These are phyloP conservation scores for Brachypterus glaber DNA, from an alignment of 2,888 invertebrate species.

Conservation along the genomic window DNA sequence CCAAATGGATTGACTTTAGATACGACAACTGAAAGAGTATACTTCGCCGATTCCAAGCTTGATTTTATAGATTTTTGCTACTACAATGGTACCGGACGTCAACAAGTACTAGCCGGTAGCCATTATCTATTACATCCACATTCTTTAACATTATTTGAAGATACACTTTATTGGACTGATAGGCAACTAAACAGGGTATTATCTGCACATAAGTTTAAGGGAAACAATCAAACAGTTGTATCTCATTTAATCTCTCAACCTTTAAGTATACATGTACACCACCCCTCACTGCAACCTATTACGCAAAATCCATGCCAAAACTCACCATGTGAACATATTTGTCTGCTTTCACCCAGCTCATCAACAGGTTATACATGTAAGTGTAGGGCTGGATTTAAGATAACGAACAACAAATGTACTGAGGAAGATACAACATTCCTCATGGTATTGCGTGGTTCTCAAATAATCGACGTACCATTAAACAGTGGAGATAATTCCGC, in stretches of 20 bases:
- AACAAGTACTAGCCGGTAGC: slow-evolving; percentile 78
- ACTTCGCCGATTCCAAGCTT: slow-evolving; percentile 94
- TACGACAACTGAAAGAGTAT: slow-evolving; percentile 83
- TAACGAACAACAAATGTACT: slow-evolving; percentile 58
- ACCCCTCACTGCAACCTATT: slow-evolving; percentile 84
- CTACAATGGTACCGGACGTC: slow-evolving; percentile 86
- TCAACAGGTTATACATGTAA: slow-evolving; percentile 71
- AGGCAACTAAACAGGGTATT: slow-evolving; percentile 82
- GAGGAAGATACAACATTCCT: slow-evolving; percentile 85
- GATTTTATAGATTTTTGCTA: slow-evolving; percentile 97
- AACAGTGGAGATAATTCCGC: slow-evolving; percentile 66
- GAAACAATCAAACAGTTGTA: slow-evolving; percentile 85
- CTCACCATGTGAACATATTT: slow-evolving; percentile 78
- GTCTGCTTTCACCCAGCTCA: slow-evolving; percentile 73
- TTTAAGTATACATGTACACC: slow-evolving; percentile 89
- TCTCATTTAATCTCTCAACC: slow-evolving; percentile 93
- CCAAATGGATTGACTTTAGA: slow-evolving; percentile 96
- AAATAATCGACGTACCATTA: slow-evolving; percentile 76
- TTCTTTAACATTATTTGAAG: slow-evolving; percentile 89
- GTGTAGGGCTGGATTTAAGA: slow-evolving; percentile 80
- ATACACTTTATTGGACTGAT: slow-evolving; percentile 95
- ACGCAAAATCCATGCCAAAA: slow-evolving; percentile 66
- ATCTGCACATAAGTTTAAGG: slow-evolving; percentile 82
- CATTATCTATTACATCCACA: slow-evolving; percentile 94
- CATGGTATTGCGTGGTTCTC: slow-evolving; percentile 81